Base-by-base conservation (phyloP, 1,140 invertebrate species). In the Cydia pomonella region DNA sequence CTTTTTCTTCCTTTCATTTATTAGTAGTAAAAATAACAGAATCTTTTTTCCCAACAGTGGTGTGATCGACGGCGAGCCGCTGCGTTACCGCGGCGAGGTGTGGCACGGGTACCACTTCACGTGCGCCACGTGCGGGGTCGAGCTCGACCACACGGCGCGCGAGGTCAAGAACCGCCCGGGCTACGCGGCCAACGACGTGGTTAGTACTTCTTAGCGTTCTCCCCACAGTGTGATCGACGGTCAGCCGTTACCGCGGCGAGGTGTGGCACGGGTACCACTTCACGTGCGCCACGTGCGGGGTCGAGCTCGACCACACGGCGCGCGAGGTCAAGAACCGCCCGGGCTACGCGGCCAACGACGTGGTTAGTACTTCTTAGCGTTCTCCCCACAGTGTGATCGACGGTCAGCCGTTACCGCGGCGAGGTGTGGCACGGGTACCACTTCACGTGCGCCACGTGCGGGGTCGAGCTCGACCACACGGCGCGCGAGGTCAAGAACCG, bases 71-170 rank as follows among this genome's bases (percentile, higher is more conserved):
- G 98, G 99, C 79, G 97, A 98, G 82, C 98, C 99, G 59, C 94
- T 99, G 77, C 96, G 98, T 81, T 99, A 97, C 93, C 96, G 98
- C 62, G 98, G 98, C 38, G 99, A 99, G 93, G 97, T 98, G 1
- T 99, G 98, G 94, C 99, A 99, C 94, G 98, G 98, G 0, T 99
- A 99, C 94, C 99, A 99, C 92, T 99, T 99, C 93, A 99, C 99
- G 87, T 99, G 99, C 90, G 97, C 97, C 44, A 95, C 97, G 3
- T 99, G 98, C 93, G 96, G 97, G 63, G 94, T 96, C 1, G 97
- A 98, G 91, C 93, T 97, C 38, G 97, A 97, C 93, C 96, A 97
- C 62, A 98, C 98, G 86, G 98, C 98, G 7, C 93, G 99, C 71
- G 99, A 99, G 94, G 97, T 99, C 25, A 97, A 98, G 92, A 97